phyloP scores from a whole-genome alignment of 1,140 invertebrate species.

The Neodiprion pinetum region DNA sequence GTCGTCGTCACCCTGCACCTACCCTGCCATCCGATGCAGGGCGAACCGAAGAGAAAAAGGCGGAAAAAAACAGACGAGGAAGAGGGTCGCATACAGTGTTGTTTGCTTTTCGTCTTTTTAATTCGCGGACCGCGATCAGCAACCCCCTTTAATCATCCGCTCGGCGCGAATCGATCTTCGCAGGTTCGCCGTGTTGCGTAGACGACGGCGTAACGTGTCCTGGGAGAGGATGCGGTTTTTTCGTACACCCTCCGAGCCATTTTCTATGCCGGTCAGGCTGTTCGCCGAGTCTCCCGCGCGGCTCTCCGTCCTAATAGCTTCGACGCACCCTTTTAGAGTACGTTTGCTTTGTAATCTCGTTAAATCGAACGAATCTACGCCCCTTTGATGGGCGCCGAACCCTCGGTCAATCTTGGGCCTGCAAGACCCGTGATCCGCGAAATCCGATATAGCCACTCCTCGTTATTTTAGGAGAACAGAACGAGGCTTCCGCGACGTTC shows the following conservation, averaged over 20 bases:
- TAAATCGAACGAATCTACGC: background rate
- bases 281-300: too few species aligned
- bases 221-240: too few species aligned
- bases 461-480: background rate
- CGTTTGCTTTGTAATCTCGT: constrained; percentile 7
- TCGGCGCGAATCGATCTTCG: too few species aligned
- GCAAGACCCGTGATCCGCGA: background rate
- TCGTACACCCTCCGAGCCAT: too few species aligned
- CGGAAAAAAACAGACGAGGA: background rate
- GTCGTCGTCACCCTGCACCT: too few species aligned
- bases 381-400: background rate
- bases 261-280: too few species aligned
- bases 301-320: background rate
- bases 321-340: constrained; percentile 6
- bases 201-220: too few species aligned
- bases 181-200: too few species aligned
- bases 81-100: background rate
- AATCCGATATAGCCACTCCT: background rate
- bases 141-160: too few species aligned
- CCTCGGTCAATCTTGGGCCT: background rate
- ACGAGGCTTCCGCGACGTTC: background rate
- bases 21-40: too few species aligned
- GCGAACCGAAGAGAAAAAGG: background rate
- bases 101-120: background rate
- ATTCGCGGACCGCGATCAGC: background rate